Evolutionary conservation across 2,113 vertebrate genomes (phyloP), one percentile per base, ranked within the genome.

Genomic region (Ammodytes marinus): DNA sequence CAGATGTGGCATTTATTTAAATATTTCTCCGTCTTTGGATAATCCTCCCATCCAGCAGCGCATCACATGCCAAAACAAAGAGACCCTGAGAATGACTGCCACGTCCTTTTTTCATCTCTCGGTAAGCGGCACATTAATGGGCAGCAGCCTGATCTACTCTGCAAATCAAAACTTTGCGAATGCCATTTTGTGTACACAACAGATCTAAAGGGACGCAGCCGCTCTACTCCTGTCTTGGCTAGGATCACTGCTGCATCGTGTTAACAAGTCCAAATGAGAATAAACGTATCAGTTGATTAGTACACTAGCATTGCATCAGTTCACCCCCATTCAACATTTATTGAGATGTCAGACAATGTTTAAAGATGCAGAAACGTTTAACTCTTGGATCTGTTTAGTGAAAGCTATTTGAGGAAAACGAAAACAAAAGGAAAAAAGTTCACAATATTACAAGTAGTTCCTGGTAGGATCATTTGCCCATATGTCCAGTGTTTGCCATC

Each of bases 1-100:
- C 94, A 94, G 91, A 94, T 93, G 92, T 92, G 80, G 78, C 82
- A 86, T 93, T 94, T 93, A 92, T 92, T 92, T 91, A 90, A 91
- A 89, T 92, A 92, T 90, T 91, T 92, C 77, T 59, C 49, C 52
- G 50, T 88, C 92, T 91, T 88, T 92, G 86, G 87, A 86, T 94
- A 93, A 94, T 94, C 92, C 93, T 86, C 80, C 91, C 84, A 87
- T 89, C 86, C 84, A 87, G 80, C 85, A 82, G 82, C 10, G n/a
- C 76, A 74, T 88, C 86, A 91, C 81, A 90, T 90, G 88, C 88
- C 88, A 93, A 93, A 92, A 92, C 86, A 90, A 92, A 93, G 89
- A 92, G 88, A 89, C 89, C 79, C 89, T 88, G 88, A 91, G 83
- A 91, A 91, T 81, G 84, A 59, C 88, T 85, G 86, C 86, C 80